Percentiles rank a stretch among this genome's conserved stretches.
Conservation (phyloP, 2,888 invertebrate species). For the Synergus itoensis region DNA sequence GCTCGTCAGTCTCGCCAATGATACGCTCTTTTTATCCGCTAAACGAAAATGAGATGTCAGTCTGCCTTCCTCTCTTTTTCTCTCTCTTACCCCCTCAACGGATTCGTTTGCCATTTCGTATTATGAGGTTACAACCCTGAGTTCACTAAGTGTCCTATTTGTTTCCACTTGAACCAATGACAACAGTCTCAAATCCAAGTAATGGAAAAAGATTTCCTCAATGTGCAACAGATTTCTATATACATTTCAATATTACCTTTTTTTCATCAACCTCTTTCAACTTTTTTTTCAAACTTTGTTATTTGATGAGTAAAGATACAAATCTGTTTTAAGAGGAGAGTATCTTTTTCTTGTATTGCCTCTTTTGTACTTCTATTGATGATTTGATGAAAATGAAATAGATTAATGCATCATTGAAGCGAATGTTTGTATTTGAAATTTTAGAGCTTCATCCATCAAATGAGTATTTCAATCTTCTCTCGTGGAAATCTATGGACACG, state of each 20-base stretch:
- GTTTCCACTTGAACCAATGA: slow-evolving; percentile 55
- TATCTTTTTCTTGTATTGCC: too few relatives aligned
- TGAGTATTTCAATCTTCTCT: slow-evolving; percentile 26
- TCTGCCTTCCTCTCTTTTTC: slow-evolving; percentile 37
- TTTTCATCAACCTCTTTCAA: too few relatives aligned
- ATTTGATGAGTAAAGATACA: too few relatives aligned
- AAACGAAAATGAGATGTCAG: slow-evolving; percentile 42
- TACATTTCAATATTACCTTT: too few relatives aligned
- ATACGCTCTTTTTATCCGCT: slow-evolving; percentile 47
- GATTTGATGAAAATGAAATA: neutral
- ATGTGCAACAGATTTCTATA: too few relatives aligned
- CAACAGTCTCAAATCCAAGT: slow-evolving; percentile 60
- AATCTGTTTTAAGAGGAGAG: too few relatives aligned
- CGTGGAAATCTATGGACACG: slow-evolving; percentile 13
- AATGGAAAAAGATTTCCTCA: slow-evolving; percentile 6
- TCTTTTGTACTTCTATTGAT: too few relatives aligned
- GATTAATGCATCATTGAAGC: neutral
- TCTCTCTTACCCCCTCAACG: slow-evolving; percentile 39
- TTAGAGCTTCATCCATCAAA: neutral
- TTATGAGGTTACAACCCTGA: slow-evolving; percentile 49
- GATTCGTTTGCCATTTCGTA: slow-evolving; percentile 44
- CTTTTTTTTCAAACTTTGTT: too few relatives aligned
- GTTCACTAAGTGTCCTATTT: slow-evolving; percentile 50
- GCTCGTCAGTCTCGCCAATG: slow-evolving; percentile 48
- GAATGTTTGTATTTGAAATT: neutral